Base-by-base conservation (phyloP, 2,113 vertebrate genomes). In the Protomyctophum bolini region DNA sequence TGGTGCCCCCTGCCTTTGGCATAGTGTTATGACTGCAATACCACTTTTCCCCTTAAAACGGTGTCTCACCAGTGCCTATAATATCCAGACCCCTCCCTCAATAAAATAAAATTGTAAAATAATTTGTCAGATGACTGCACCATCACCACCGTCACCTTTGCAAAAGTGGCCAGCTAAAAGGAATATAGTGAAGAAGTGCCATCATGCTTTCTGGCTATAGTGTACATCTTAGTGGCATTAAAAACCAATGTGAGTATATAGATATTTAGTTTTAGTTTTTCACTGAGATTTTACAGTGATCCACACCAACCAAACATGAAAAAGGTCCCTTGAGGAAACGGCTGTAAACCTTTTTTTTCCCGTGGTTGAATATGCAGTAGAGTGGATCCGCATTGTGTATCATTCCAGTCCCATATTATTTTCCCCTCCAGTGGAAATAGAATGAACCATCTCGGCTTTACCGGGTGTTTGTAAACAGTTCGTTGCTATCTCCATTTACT, bases 401-500 rank as follows among this genome's bases (percentile, higher is more conserved):
- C 91, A 90, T 95, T 93, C 87, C 63, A 79, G 89, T 91, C 92
- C 85, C 87, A 84, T 85, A 41, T 41, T 41, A 41, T 41, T 41
- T 41, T 2, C 33, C 33, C 33, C 72, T 78, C 68, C 84, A 90
- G 87, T 92, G 84, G 88, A 92, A 79, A 86, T 89, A 88, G 86
- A 85, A 91, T 90, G 92, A 41, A 89, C 85, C 90, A 91, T 93
- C 83, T 91, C 89, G 93, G 91, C 93, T 94, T 94, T 90, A 92
- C 89, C 92, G 92, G 91, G 86, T 92, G 88, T 87, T 92, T 90
- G 72, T 88, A 93, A 93, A 92, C 92, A 92, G 87, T 92, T 91
- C 92, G 93, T 93, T 92, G 85, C 94, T 94, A 94, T 95, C 93
- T 91, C 93, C 81, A 90, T 94, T 94, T 94, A 94, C 91, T 87